Base-by-base conservation (phyloP, 2,888 invertebrate genomes). In the Sarcophaga rosellei region DNA sequence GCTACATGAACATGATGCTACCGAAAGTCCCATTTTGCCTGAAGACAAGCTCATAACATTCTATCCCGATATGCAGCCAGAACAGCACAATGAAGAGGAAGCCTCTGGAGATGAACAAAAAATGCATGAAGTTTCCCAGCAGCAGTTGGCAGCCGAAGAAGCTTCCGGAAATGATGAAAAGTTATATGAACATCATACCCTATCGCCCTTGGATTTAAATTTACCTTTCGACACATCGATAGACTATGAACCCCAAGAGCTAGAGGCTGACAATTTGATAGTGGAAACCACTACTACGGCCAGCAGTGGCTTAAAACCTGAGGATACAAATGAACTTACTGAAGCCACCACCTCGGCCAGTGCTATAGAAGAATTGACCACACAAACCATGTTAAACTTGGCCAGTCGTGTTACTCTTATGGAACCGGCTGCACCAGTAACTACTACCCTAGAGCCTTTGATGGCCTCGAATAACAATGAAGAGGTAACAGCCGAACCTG, bases 381-480 rank as follows among this genome's bases (percentile, higher is more conserved):
- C 92, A 2, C 93, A 92, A 82, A 93, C 93, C 2, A 92, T 93
- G 92, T 81, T 92, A 66, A 91, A 91, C n/a, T 85, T 93, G 86
- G 93, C 93, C 8, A 93, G 91, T 80, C 92, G 94, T 72, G 93
- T 93, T 0, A 94, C 94, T 0, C 89, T 93, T 0, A 94, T 94
- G 94, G 94, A 94, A 89, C 94, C 94, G 4, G 90, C 92, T 10
- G 92, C 93, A 87, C 90, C 93, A 82, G 81, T 92, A 70, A 87
- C 90, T 69, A 91, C 92, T 74, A 92, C 92, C 62, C 84, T 93
- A 6, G 90, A 86, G 82, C 92, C 90, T 35, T 88, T 90, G 3
- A 90, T 92, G 90, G 86, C 89, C 1, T 78, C 88, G 11, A 82
- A 89, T 12, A 12, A 61, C 17, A 63, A 66, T 35, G 85, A 88